Evolutionary conservation across 2,113 vertebrate genomes (phyloP), one percentile per base, ranked within the genome.

Genomic region (Misgurnus anguillicaudatus): DNA sequence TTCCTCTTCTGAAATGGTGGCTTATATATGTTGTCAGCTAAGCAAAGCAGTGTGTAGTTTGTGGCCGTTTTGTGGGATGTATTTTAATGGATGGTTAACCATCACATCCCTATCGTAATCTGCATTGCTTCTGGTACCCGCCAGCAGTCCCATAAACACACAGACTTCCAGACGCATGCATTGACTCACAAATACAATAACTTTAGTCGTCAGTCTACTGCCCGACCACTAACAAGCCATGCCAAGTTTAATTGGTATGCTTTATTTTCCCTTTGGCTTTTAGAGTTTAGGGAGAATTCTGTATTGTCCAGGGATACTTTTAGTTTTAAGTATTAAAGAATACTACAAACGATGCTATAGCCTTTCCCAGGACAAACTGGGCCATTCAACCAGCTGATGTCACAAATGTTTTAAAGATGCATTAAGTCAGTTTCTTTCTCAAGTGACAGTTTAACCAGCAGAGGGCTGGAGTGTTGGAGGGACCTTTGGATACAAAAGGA

Each of bases 41-140:
- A 60, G 70, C 64, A 74, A 69, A 65, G 73, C 36, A n/a, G 17
- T 65, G 81, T 77, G 69, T 55, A 75, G 67, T 75, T 81, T 74
- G 78, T 73, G 80, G 82, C 55, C 58, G 58, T 72, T 70, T 78
- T 85, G 86, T 79, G 77, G 84, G 78, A 64, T 72, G 83, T 65
- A 65, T 80, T 83, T 85, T 85, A 85, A 84, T 82, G 73, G 62
- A 78, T 84, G 84, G 82, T 85, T 90, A 92, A 91, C 90, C 82
- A 9, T 86, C 82, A 87, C 78, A 86, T 91, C 88, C 89, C 89
- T 84, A 86, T 87, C 88, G 89, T 92, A 92, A 90, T 91, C 90
- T 89, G 90, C 92, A 91, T 92, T 90, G 89, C 87, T 89, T 74
- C 41, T 81, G 3, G 84, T 79, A 83, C 87, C 86, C 90, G 89